Evolutionary conservation across 1,140 invertebrate genomes (phyloP).

Genomic region (Ceratosolen solmsi): DNA sequence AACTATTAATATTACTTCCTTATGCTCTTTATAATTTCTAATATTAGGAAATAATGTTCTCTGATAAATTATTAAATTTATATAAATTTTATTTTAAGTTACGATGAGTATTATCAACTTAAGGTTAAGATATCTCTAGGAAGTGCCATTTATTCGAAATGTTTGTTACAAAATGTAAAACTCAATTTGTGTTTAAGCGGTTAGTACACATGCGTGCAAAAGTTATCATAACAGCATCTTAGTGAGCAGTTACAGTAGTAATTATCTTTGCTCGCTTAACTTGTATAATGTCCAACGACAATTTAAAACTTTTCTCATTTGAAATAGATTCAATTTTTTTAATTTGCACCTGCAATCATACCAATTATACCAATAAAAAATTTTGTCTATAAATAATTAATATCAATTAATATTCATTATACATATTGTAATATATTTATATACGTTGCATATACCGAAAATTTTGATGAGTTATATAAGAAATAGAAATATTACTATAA

Average conservation of each 20-base stretch:
- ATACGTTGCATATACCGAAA: too few relatives aligned
- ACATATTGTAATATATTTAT: too few relatives aligned
- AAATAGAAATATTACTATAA: too few relatives aligned
- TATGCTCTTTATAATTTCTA: too few relatives aligned
- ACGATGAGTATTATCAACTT: background rate
- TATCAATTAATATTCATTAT: too few relatives aligned
- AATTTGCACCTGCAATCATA: too few relatives aligned
- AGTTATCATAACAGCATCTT: constrained; percentile 45
- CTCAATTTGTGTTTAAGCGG: constrained; percentile 1
- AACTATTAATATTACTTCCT: too few relatives aligned
- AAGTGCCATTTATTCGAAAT: background rate
- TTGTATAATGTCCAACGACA: constrained; percentile 17
- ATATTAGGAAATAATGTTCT: too few relatives aligned
- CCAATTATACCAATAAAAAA: too few relatives aligned
- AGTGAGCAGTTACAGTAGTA: constrained; percentile 21
- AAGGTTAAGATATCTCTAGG: background rate
- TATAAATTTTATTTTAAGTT: background rate
- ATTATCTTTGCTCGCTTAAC: background rate
- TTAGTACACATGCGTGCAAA: constrained; percentile 18
- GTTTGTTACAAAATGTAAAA: constrained; percentile 12
- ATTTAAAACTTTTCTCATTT: constrained; percentile 29
- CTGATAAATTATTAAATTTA: background rate
- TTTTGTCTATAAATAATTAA: too few relatives aligned
- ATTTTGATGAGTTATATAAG: too few relatives aligned
- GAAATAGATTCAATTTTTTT: too few relatives aligned